These are phyloP conservation scores for Eriocheir sinensis DNA, from an alignment of 1,140 invertebrate species.

Conservation along the genomic window DNA sequence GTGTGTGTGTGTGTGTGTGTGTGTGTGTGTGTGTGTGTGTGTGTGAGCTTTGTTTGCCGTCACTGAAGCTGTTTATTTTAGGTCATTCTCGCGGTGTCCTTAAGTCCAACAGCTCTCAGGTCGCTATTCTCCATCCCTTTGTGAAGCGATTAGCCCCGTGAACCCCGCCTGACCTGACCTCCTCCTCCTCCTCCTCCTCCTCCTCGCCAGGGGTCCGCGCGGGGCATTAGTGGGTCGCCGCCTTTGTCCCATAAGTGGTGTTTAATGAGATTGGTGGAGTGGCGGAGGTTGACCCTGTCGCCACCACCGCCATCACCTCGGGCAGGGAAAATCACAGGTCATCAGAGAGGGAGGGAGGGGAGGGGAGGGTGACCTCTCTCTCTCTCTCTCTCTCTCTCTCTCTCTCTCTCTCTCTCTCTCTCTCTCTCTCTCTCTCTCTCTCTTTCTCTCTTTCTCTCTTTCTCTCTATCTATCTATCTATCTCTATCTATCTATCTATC, in stretches of 20 bases:
- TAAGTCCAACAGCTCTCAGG: not conserved
- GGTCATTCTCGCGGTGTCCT: not conserved
- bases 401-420: conserved; percentile 31
- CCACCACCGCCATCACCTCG: not conserved
- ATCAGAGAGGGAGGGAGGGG: not conserved
- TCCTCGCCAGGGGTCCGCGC: not conserved
- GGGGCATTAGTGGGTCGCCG: not conserved
- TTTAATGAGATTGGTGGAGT: conserved; percentile 27
- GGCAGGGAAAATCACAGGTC: conserved; percentile 18
- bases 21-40: not conserved
- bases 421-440: not conserved
- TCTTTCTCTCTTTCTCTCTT: not conserved
- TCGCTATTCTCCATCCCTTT: conserved; percentile 1
- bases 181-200: too few relatives aligned
- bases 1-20: conserved; percentile 9
- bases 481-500: not conserved
- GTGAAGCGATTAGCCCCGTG: conserved; percentile 30
- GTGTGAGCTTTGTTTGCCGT: conserved; percentile 28
- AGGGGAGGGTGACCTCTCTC: not conserved
- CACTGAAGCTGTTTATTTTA: not conserved
- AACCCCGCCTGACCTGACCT: conserved; percentile 41
- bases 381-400: conserved; percentile 56
- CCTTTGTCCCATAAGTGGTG: conserved; percentile 59
- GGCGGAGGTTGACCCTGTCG: not conserved
- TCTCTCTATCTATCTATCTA: not conserved